Conservation (phyloP, 2,797 vertebrate genomes). For the Coccyzus lansbergi region DNA sequence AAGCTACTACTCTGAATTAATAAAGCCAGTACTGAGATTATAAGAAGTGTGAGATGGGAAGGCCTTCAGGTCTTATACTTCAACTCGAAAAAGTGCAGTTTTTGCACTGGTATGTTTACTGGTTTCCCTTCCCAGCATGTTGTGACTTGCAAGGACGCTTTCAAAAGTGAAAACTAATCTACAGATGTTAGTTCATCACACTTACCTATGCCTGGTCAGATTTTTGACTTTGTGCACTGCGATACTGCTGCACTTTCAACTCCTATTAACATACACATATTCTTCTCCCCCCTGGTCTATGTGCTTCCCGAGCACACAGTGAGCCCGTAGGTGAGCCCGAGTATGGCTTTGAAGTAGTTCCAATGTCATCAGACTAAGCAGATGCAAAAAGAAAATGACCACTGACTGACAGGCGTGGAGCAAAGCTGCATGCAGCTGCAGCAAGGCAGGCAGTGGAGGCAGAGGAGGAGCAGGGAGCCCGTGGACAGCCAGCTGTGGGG, state of each 20-base stretch:
- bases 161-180: background rate
- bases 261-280: rapidly evolving
- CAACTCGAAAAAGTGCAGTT: background rate
- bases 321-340: background rate
- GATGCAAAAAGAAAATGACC: background rate
- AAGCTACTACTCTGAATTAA: background rate
- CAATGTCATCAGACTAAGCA: background rate
- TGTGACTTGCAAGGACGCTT: background rate
- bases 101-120: background rate
- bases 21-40: background rate
- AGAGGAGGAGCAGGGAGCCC: background rate
- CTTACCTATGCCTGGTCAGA: rapidly evolving
- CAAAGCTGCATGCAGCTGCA: background rate
- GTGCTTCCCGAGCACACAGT: rapidly evolving
- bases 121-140: background rate
- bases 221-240: background rate
- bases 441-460: rapidly evolving
- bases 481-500: rapidly evolving
- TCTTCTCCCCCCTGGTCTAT: background rate
- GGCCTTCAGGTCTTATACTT: background rate
- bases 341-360: background rate
- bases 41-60: background rate
- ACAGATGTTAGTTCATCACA: background rate
- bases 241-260: background rate
- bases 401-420: background rate